Evolutionary conservation across 2,797 vertebrate genomes (phyloP).

Genomic region (Phylloscopus collybita): DNA sequence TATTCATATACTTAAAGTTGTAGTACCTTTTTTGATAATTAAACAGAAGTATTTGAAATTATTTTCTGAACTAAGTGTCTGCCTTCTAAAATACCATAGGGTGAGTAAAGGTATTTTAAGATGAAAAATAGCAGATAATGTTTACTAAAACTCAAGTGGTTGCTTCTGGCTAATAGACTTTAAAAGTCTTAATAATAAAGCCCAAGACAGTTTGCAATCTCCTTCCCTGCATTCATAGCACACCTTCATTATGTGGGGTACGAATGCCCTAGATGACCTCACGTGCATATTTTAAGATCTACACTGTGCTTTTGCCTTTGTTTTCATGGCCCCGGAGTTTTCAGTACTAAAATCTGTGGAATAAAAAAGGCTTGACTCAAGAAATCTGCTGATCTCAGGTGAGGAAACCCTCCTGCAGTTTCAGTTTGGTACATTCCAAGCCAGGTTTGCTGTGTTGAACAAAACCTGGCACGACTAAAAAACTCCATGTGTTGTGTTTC

Average conservation of each 20-base stretch:
- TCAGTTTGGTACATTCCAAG: not conserved
- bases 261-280: not conserved
- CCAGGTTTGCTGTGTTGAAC: not conserved
- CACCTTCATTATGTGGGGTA: not conserved
- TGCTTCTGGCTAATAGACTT: not conserved
- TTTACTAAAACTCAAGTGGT: not conserved
- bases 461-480: not conserved
- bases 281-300: not conserved
- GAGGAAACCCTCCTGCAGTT: not conserved
- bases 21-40: not conserved
- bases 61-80: not conserved
- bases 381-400: not conserved
- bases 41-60: not conserved
- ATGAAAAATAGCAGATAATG: not conserved
- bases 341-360: not conserved
- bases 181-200: not conserved
- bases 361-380: not conserved
- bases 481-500: not conserved
- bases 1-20: not conserved
- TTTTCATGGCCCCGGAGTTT: not conserved
- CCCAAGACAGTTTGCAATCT: not conserved
- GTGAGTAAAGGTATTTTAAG: not conserved
- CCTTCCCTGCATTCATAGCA: not conserved
- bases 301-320: not conserved
- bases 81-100: not conserved